phyloP scores from a whole-genome alignment of 2,113 vertebrate species.

The Lontra canadensis region DNA sequence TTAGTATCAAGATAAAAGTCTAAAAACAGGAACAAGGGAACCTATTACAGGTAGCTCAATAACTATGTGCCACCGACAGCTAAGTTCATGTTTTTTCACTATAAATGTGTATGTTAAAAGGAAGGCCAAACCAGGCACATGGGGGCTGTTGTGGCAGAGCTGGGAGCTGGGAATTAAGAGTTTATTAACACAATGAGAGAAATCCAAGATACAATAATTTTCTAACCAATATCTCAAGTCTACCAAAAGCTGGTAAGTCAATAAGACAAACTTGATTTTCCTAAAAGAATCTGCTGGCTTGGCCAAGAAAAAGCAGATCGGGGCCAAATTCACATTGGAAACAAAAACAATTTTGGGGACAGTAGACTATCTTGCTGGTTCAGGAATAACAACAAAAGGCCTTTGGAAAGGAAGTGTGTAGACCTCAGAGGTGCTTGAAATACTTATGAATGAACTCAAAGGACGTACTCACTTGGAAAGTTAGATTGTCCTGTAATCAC shows the following conservation, averaged over 20 bases:
- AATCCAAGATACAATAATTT: neutral
- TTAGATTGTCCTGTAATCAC: neutral
- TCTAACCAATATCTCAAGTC: neutral
- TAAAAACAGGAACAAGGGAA: neutral
- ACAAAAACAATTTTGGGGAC: neutral
- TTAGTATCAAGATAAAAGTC: constrained; percentile 45
- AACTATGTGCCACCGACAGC: constrained; percentile 9
- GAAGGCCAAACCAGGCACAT: neutral
- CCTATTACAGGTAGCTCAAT: neutral
- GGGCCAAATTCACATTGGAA: neutral
- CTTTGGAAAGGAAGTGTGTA: neutral
- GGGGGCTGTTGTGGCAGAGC: neutral
- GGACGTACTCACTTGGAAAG: neutral
- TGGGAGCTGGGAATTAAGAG: neutral
- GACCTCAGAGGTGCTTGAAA: neutral
- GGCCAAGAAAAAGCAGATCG: neutral
- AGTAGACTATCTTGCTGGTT: neutral
- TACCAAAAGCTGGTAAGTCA: neutral
- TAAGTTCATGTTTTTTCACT: constrained; percentile 37
- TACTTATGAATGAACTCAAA: neutral
- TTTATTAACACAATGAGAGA: constrained; percentile 28
- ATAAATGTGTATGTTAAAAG: constrained; percentile 2
- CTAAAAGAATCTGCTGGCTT: neutral
- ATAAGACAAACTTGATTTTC: constrained; percentile 25
- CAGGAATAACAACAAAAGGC: neutral